Evolutionary conservation across 2,888 invertebrate genomes (phyloP), one percentile per base, ranked within the genome.

Genomic region (Litoditis marina): DNA sequence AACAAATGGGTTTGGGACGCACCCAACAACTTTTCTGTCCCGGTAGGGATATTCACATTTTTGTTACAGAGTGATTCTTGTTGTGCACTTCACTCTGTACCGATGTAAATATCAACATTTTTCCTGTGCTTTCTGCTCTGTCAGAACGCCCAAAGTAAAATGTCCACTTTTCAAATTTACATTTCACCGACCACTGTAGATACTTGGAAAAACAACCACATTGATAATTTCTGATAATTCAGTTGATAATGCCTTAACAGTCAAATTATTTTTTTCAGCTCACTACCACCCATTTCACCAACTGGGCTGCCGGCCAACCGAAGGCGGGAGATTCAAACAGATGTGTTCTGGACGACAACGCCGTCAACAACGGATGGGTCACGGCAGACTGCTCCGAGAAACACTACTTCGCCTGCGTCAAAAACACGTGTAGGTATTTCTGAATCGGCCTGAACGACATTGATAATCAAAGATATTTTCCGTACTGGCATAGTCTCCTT

Each of bases 1-100:
- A 67, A 69, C 42, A 22, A 55, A 11, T 77, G 63, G 60, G 65
- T 60, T 22, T 77, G 77, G 77, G 76, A 74, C 32, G 66, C 60
- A 13, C 28, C 36, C 16, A 31, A 25, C 30, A 60, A 60, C 46
- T 13, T 11, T 13, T 32, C 46, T 32, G 13, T 52, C 31, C 28
- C 52, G 4, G 31, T 52, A 32, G 6, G 31, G 28, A 2, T n/a
- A n/a, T n/a, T n/a, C n/a, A n/a, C n/a, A n/a, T n/a, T n/a, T n/a
- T n/a, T n/a, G n/a, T n/a, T n/a, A n/a, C n/a, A n/a, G n/a, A n/a
- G n/a, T 25, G 8, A 8, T 8, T 47, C n/a, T n/a, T n/a, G n/a
- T n/a, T n/a, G n/a, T n/a, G n/a, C n/a, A n/a, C n/a, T n/a, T n/a
- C n/a, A n/a, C n/a, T n/a, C n/a, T n/a, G n/a, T n/a, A n/a, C n/a